phyloP scores from a whole-genome alignment of 2,888 invertebrate genomes.

The Thymelicus acteon region DNA sequence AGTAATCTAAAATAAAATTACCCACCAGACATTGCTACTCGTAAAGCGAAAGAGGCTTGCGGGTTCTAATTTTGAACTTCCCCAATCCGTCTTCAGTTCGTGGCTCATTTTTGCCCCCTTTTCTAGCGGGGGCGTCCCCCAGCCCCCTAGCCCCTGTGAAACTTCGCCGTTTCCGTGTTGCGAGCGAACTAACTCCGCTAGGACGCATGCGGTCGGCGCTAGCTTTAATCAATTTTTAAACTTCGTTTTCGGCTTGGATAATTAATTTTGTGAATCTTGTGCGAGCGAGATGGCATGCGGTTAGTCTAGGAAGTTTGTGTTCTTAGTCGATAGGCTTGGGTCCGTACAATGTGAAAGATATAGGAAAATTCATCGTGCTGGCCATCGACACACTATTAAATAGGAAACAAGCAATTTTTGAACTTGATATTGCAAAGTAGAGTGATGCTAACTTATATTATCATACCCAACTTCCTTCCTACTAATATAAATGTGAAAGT shows the following conservation, averaged over 20 bases:
- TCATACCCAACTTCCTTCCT: too few species aligned
- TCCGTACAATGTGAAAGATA: too few species aligned
- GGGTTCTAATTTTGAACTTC: conserved; percentile 65
- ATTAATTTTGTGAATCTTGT: conserved; percentile 48
- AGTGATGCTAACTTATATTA: too few species aligned
- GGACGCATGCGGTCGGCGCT: conserved; percentile 59
- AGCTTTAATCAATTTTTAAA: conserved; percentile 78
- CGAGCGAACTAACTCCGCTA: conserved; percentile 54
- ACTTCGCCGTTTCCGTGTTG: conserved; percentile 59
- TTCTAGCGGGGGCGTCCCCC: conserved; percentile 38
- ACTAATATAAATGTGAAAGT: too few species aligned
- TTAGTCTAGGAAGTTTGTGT: conserved; percentile 2
- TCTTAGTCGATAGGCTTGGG: too few species aligned
- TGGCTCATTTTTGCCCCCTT: conserved; percentile 62
- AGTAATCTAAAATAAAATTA: too few species aligned
- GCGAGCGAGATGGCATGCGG: conserved; percentile 1
- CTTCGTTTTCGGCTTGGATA: conserved; percentile 64
- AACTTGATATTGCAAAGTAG: too few species aligned
- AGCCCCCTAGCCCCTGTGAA: conserved; percentile 45
- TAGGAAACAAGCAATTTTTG: too few species aligned
- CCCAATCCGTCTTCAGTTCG: conserved; percentile 63
- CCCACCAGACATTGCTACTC: too few species aligned
- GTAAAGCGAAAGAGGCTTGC: conserved; percentile 42
- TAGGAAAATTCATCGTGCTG: too few species aligned
- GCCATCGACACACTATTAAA: too few species aligned